These are phyloP conservation scores for Drosophila santomea DNA, from an alignment of 1,140 invertebrate genomes.

Conservation along the genomic window DNA sequence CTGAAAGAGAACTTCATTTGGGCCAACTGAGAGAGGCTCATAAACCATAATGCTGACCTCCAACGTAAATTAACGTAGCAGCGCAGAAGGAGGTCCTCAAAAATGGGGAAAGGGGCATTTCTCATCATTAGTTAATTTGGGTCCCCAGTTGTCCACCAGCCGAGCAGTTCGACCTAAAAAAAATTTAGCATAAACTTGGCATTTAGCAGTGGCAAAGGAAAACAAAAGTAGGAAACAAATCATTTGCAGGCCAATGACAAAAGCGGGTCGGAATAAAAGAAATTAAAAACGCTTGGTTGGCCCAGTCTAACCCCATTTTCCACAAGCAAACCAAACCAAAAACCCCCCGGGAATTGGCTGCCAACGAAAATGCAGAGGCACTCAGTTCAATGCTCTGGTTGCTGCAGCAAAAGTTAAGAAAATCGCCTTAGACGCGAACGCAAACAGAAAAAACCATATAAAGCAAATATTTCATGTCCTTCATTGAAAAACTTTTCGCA, in stretches of 20 bases:
- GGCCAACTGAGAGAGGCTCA: conserved; percentile 20
- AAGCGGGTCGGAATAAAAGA: conserved; percentile 68
- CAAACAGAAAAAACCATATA: conserved; percentile 37
- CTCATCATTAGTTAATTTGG: conserved; percentile 79
- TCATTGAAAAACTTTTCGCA: conserved; percentile 58
- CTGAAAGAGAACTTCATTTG: conserved; percentile 62
- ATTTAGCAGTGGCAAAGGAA: conserved; percentile 56
- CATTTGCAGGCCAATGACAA: conserved; percentile 64
- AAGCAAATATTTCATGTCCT: conserved; percentile 65
- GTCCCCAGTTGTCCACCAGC: conserved; percentile 18
- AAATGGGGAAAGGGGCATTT: conserved; percentile 32
- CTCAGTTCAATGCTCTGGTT: conserved; percentile 70
- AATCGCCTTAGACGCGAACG: conserved; percentile 64
- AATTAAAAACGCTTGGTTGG: conserved; percentile 66
- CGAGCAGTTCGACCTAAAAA: conserved; percentile 4
- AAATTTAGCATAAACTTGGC: conserved; percentile 76
- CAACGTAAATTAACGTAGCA: conserved; percentile 50
- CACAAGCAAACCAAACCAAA: neutral
- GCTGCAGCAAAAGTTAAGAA: conserved; percentile 67
- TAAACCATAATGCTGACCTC: conserved; percentile 66
- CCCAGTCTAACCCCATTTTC: conserved; percentile 18
- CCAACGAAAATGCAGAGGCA: conserved; percentile 61
- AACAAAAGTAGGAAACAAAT: conserved; percentile 73
- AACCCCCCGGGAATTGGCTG: conserved; percentile 51
- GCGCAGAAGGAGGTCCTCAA: neutral